Evolutionary conservation across 2,797 vertebrate species (phyloP).

Genomic region (Dendrocincla tyrannina): DNA sequence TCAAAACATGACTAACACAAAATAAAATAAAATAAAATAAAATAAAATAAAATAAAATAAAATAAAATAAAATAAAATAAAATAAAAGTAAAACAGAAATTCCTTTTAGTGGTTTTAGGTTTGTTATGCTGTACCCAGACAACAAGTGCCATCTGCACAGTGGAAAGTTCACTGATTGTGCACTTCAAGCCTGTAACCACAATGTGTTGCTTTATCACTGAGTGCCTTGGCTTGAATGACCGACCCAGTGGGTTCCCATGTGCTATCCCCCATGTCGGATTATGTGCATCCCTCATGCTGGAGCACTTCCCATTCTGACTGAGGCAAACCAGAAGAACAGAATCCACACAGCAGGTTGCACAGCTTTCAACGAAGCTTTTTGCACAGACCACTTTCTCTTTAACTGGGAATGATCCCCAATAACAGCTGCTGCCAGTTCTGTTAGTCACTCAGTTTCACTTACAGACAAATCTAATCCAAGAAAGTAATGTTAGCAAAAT

Average conservation of each 20-base stretch:
- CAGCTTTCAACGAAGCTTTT: neutral
- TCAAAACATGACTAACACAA: neutral
- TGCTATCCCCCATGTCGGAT: neutral
- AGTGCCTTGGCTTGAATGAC: slow-evolving; percentile 9
- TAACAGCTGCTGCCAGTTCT: slow-evolving; percentile 26
- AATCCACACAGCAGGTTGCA: slow-evolving; percentile 22
- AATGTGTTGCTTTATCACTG: neutral
- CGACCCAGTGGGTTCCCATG: neutral
- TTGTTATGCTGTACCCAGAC: neutral
- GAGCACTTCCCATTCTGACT: slow-evolving; percentile 4
- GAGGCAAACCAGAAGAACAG: slow-evolving; percentile 23
- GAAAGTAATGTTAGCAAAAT: neutral
- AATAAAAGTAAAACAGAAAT: neutral
- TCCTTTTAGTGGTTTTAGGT: neutral
- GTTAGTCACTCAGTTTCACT: slow-evolving; percentile 1
- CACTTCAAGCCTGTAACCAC: neutral
- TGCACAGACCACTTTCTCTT: neutral
- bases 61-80: neutral
- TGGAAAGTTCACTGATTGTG: neutral
- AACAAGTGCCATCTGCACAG: neutral
- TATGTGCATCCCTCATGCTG: neutral
- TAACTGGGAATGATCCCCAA: neutral
- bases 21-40: neutral
- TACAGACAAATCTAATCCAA: neutral
- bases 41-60: neutral